Base-by-base conservation (phyloP, 2,113 vertebrate genomes). In the Callopanchax toddi region DNA sequence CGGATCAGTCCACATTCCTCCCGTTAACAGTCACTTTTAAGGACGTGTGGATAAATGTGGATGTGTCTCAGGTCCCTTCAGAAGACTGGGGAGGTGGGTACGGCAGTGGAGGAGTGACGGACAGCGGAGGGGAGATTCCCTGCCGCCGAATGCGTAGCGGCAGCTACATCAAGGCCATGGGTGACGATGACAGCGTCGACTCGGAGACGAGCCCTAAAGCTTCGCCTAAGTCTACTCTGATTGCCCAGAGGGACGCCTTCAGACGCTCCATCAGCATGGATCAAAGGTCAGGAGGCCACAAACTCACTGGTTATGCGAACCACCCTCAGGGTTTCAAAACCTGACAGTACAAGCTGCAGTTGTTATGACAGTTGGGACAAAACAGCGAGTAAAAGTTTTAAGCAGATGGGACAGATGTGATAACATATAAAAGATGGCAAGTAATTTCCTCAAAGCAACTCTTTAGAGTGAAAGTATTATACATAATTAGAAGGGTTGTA, bases 81-180 rank as follows among this genome's bases (percentile, higher is more conserved):
- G 97, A 98, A 29, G 97, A 99, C 60, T 99, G 96, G 97, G 94
- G 94, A 2, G 91, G 88, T 13, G 93, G 94, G 13, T 97, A 96
- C 72, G 92, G 94, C 0, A 86, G 87, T 0, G 91, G 89, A 0
- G 90, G 92, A 22, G 91, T 91, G 34, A 34, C 49, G 0, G 91
- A 92, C 49, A 62, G 75, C 2, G 95, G 94, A 0, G 96, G 96
- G 22, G 97, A 99, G 93, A 99, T 99, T 60, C 97, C 97, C 0
- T 99, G 97, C 81, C 93, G 97, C 16, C 92, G 97, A 63, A 99
- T 99, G 97, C 94, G 97, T 74, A 98, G 96, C 2, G 97, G 97
- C 88, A 99, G 97, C 93, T 99, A 99, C 91, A 98, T 99, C 91
- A 99, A 98, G 91, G 97, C 97, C 90, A 99, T 99, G 97, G 97